Base-by-base conservation (phyloP, 2,888 invertebrate genomes). In the Elmis aenea region DNA sequence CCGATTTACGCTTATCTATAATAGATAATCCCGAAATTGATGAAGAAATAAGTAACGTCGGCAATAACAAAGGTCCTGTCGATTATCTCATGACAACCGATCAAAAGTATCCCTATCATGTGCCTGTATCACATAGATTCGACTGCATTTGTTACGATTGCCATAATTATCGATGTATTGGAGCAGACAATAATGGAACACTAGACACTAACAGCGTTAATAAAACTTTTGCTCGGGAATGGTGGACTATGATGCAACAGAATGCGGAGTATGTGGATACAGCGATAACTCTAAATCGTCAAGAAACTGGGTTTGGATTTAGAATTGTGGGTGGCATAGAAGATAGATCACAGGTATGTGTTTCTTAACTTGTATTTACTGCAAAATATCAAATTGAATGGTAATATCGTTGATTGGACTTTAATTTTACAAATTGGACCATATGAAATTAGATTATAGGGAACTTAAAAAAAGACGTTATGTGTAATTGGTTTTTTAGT, bases 251-350 rank as follows among this genome's bases (percentile, higher is more conserved):
- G 16, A 30, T 36, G 6, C 47, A 45, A 10, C 45, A 34, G 3
- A 29, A 35, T 27, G 26, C 36, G 1, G 68, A 67, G 30, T 67
- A 61, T 48, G 45, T 62, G 10, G 66, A 66, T 33, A 64, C 59
- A 35, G 60, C 64, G 16, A 69, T 96, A 5, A 85, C 88, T 0
- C 69, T 97, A 31, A 84, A 86, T 27, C 77, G 93, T n/a, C 90
- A 92, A 54, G 86, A 90, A 20, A 84, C 85, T 35, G 97, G 97
- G 2, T 99, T 99, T 72, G 99, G 97, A 5, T 99, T 99, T 72
- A 79, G 97, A 44, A 94, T 99, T 61, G 90, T 97, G 16, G 97
- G 97, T 12, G 99, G 99, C 22, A 92, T 92, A 1, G 97, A 97
- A 70, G 96, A 97, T 72, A 91, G 93, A 38, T 92, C 93, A 46